Evolutionary conservation across 1,140 invertebrate genomes (phyloP), one percentile per base, ranked within the genome.

Genomic region (Potamilus streckersoni): DNA sequence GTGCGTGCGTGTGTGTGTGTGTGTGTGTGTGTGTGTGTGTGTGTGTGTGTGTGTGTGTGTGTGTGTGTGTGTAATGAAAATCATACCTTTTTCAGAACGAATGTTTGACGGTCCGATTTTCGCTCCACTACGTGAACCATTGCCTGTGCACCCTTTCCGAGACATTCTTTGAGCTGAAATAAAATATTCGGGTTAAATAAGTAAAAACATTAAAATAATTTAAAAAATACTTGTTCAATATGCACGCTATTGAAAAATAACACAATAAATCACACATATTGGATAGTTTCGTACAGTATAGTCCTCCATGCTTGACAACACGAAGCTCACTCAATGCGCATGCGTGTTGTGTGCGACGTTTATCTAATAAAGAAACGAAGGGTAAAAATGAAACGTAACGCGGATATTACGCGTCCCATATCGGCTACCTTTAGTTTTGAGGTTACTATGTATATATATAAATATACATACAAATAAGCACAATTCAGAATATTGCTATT

Each of bases 281-380:
- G 65, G 12, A 66, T 17, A 4, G 67, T 56, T 66, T 69, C 78
- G 72, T 80, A 85, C 84, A 57, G 77, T 83, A 78, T 80, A 85
- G 80, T 83, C 82, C 84, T 85, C 84, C 84, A 85, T 85, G 69
- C 84, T 85, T 85, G 84, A 85, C 84, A 85, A 85, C 84, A 81
- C 76, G 79, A 83, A 82, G 84, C 84, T 71, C 71, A 71, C 57
- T 6, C 2, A 74, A 27, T 82, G 77, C 82, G 84, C 84, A 80
- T 85, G 83, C 80, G 80, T 78, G 74, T 38, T 38, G 38, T 38
- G 0, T 38, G 4, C 8, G 38, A 38, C 38, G 38, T 38, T 38
- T 38, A 23, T 23, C 23, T 38, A 38, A 6, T 8, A 38, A 38
- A 38, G 4, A 38, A 4, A 38, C 38, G 1, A 38, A 38, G 38